Conservation (phyloP, 2,888 invertebrate genomes). For the Meghimatium bilineatum region DNA sequence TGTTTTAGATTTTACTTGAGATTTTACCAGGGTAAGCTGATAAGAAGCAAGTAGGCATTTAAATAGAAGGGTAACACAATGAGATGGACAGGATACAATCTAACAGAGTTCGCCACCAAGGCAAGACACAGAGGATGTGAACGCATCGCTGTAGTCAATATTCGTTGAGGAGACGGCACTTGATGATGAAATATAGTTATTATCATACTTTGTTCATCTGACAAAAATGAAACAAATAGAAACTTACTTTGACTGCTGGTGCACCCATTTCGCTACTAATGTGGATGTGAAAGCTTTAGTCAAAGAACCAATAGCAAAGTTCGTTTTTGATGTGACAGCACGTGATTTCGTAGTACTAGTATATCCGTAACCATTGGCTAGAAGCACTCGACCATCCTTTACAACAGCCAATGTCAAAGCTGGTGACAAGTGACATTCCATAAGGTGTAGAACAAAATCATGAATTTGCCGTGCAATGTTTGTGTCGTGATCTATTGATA, state of each 20-base stretch:
- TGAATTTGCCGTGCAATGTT: conserved; percentile 33
- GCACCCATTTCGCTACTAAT: conserved; percentile 39
- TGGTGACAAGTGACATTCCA: conserved; percentile 38
- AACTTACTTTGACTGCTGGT: conserved; percentile 20
- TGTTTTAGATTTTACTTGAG: too few relatives aligned
- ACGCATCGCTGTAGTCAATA: too few relatives aligned
- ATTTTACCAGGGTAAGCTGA: too few relatives aligned
- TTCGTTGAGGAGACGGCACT: too few relatives aligned
- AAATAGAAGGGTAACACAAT: too few relatives aligned
- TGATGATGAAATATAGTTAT: too few relatives aligned
- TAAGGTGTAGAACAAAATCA: conserved; percentile 36
- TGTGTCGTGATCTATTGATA: neutral
- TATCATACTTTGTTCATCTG: too few relatives aligned
- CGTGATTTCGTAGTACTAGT: conserved; percentile 39
- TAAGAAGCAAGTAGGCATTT: too few relatives aligned
- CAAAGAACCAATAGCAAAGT: conserved; percentile 51
- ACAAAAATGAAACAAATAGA: too few relatives aligned
- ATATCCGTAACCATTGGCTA: conserved; percentile 46
- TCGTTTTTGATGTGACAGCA: conserved; percentile 34
- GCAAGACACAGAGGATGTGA: too few relatives aligned
- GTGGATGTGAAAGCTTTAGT: conserved; percentile 53
- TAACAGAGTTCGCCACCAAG: too few relatives aligned
- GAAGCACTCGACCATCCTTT: conserved; percentile 44
- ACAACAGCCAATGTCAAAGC: conserved; percentile 46
- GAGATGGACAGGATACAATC: too few relatives aligned